These are phyloP conservation scores for Scopus umbretta DNA, from an alignment of 2,113 vertebrate genomes.

Conservation along the genomic window DNA sequence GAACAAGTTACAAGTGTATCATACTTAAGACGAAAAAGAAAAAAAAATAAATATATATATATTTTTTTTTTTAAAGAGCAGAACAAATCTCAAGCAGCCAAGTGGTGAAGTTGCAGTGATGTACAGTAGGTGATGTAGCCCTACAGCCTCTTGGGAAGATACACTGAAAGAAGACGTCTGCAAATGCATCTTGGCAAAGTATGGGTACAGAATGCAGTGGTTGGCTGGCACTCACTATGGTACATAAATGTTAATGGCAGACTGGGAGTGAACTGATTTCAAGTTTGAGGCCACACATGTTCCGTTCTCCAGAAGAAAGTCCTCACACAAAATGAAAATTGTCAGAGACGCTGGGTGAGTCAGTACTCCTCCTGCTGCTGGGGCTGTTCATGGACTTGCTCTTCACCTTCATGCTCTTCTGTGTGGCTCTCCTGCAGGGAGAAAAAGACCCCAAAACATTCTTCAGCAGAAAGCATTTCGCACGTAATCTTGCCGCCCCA, in stretches of 20 bases:
- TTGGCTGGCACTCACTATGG: constrained; percentile 81
- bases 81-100: constrained; percentile 81
- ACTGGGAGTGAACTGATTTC: constrained; percentile 75
- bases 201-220: constrained; percentile 77
- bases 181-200: constrained; percentile 77
- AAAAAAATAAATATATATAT: constrained; percentile 68
- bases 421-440: constrained; percentile 83
- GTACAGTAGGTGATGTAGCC: constrained; percentile 74
- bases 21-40: constrained; percentile 74
- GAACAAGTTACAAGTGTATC: constrained; percentile 81
- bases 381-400: constrained; percentile 80
- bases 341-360: constrained; percentile 70
- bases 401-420: constrained; percentile 86
- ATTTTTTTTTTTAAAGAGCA: constrained; percentile 56
- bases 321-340: constrained; percentile 80
- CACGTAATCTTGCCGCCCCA: fast-evolving
- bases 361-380: constrained; percentile 95
- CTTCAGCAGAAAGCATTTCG: neutral
- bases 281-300: constrained; percentile 83
- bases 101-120: constrained; percentile 72
- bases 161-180: constrained; percentile 72
- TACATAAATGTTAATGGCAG: constrained; percentile 74
- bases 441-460: neutral
- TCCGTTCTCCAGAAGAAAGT: constrained; percentile 85
- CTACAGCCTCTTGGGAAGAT: constrained; percentile 73